These are phyloP conservation scores for Marronus borbonicus DNA, from an alignment of 2,888 invertebrate species.

Conservation along the genomic window DNA sequence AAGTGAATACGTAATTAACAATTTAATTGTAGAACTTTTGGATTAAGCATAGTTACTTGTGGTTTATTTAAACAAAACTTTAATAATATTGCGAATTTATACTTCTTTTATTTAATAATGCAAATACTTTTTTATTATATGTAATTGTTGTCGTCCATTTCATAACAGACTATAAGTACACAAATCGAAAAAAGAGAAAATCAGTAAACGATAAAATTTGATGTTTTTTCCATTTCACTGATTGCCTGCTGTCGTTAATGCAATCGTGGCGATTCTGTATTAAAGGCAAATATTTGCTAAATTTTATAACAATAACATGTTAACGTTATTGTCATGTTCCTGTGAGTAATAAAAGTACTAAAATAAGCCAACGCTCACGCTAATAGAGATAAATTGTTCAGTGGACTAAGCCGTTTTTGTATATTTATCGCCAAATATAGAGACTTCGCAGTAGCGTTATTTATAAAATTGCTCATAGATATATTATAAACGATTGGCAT, in stretches of 20 bases:
- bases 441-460: too few species aligned
- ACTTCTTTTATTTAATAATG: too few species aligned
- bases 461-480: too few species aligned
- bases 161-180: too few species aligned
- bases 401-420: not conserved
- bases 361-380: slow-evolving; percentile 10
- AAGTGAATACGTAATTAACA: too few species aligned
- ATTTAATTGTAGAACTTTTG: too few species aligned
- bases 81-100: too few species aligned
- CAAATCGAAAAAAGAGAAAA: not conserved
- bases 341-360: slow-evolving; percentile 2
- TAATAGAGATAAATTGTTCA: slow-evolving; percentile 10
- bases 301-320: slow-evolving; percentile 28
- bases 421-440: too few species aligned
- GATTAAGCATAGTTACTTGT: too few species aligned
- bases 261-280: not conserved
- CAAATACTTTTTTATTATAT: not conserved
- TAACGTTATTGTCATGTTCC: slow-evolving; percentile 32
- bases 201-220: not conserved
- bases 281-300: slow-evolving; percentile 24
- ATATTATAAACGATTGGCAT: too few species aligned
- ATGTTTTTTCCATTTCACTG: not conserved
- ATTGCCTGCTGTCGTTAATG: slow-evolving; percentile 11
- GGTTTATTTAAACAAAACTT: too few species aligned
- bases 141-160: not conserved